phyloP scores from a whole-genome alignment of 2,113 vertebrate species.

The Catharus bicknelli region DNA sequence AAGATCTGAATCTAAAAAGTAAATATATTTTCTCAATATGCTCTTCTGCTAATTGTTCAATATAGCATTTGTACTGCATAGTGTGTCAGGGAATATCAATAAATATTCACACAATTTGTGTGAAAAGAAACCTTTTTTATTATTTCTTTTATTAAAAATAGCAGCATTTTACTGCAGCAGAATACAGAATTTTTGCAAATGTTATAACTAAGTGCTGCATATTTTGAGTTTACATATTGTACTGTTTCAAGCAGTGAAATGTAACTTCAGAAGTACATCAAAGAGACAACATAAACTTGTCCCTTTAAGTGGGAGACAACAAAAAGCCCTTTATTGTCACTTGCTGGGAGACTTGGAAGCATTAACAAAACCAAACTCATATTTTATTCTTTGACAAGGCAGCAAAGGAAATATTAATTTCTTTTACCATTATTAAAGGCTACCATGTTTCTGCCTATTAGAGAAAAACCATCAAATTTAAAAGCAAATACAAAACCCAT shows the following conservation, averaged over 20 bases:
- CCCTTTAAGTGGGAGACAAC: background rate
- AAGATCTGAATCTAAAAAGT: background rate
- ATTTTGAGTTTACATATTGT: background rate
- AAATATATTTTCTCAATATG: background rate
- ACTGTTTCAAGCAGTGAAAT: background rate
- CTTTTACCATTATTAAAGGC: background rate
- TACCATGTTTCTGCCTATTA: background rate
- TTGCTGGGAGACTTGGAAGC: background rate
- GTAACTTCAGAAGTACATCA: background rate
- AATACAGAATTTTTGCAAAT: background rate
- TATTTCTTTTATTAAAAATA: slow-evolving; percentile 1
- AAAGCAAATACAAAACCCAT: background rate
- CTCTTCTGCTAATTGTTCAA: background rate
- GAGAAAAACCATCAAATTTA: background rate
- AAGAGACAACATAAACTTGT: background rate
- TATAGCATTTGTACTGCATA: background rate
- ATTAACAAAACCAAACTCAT: background rate
- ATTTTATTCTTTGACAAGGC: slow-evolving; percentile 7
- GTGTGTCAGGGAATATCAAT: background rate
- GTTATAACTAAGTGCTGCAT: background rate
- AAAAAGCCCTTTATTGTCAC: background rate
- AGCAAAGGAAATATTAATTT: background rate
- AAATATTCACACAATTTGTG: background rate
- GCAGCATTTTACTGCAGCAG: background rate
- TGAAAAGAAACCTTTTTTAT: background rate